A percentile compares a stretch with the other conserved stretches of the same genome.
Conservation (phyloP, 2,113 vertebrate genomes). For the Nothobranchius kuhntae region DNA sequence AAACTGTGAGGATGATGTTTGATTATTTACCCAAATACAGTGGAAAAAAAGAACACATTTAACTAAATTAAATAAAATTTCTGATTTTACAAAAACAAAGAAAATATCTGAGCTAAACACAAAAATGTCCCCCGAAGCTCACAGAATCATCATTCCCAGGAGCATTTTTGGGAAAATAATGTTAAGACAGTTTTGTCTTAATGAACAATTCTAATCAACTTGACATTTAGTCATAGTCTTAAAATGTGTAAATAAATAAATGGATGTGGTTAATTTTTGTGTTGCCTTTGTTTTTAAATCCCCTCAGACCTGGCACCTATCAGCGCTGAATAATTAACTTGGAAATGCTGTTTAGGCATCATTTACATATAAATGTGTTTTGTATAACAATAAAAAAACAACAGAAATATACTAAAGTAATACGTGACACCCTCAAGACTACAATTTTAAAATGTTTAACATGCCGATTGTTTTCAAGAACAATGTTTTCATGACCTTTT, state of each 20-base stretch:
- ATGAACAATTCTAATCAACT: slow-evolving; percentile 71
- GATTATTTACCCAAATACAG: slow-evolving; percentile 4
- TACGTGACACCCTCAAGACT: slow-evolving; percentile 87
- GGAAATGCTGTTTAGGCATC: slow-evolving; percentile 85
- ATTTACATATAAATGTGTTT: slow-evolving; percentile 93
- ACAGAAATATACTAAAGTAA: slow-evolving; percentile 70
- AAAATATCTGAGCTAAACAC: slow-evolving; percentile 71
- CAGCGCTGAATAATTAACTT: slow-evolving; percentile 77
- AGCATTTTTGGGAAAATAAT: slow-evolving; percentile 55
- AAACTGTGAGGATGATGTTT: slow-evolving; percentile 28
- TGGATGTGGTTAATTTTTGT: slow-evolving; percentile 43
- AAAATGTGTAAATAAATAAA: slow-evolving; percentile 55
- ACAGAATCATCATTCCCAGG: slow-evolving; percentile 82
- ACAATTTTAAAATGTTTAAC: slow-evolving; percentile 88
- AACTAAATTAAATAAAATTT: slow-evolving; percentile 5
- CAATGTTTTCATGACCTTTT: slow-evolving; percentile 83
- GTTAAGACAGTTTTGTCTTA: slow-evolving; percentile 55
- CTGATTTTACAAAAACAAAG: slow-evolving; percentile 10
- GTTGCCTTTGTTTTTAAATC: slow-evolving; percentile 57
- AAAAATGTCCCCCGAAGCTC: slow-evolving; percentile 82
- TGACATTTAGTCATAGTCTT: slow-evolving; percentile 73
- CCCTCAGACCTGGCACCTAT: slow-evolving; percentile 65
- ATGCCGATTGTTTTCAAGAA: slow-evolving; percentile 83
- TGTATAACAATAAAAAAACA: slow-evolving; percentile 73
- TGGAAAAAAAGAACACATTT: slow-evolving; percentile 12